phyloP scores from a whole-genome alignment of 2,888 invertebrate genomes.

The Lagria hirta region DNA sequence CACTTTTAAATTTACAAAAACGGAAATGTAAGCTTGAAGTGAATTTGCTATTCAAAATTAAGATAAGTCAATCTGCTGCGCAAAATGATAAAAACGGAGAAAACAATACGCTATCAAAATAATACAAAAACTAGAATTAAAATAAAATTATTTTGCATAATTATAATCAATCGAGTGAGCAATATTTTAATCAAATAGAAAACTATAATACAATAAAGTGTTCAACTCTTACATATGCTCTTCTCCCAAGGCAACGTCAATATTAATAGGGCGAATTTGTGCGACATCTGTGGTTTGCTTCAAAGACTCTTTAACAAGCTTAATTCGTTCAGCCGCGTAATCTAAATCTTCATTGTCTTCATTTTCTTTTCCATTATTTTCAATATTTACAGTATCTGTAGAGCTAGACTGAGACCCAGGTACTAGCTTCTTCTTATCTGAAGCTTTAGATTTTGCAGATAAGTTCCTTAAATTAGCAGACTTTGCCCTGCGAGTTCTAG shows the following conservation, averaged over 20 bases:
- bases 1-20: no score
- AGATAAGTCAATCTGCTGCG: no score
- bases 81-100: no score
- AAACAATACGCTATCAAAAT: no score
- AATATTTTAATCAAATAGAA: conserved; percentile 5
- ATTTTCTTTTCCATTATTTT: conserved; percentile 19
- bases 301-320: conserved; percentile 44
- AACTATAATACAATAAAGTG: conserved; percentile 23
- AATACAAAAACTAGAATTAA: no score
- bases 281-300: conserved; percentile 32
- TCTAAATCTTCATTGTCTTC: conserved; percentile 36
- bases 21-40: no score
- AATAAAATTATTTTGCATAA: no score
- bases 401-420: conserved; percentile 50
- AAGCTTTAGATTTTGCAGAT: conserved; percentile 44
- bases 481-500: conserved; percentile 67
- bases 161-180: no score
- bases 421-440: conserved; percentile 47
- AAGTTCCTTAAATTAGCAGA: conserved; percentile 58
- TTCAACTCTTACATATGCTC: conserved; percentile 40
- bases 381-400: conserved; percentile 39
- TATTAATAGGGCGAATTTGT: conserved; percentile 45
- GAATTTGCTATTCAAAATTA: no score
- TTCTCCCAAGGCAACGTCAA: conserved; percentile 45
- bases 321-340: conserved; percentile 47